Evolutionary conservation across 2,113 vertebrate species (phyloP), one percentile per base, ranked within the genome.

Genomic region (Hiodon alosoides): DNA sequence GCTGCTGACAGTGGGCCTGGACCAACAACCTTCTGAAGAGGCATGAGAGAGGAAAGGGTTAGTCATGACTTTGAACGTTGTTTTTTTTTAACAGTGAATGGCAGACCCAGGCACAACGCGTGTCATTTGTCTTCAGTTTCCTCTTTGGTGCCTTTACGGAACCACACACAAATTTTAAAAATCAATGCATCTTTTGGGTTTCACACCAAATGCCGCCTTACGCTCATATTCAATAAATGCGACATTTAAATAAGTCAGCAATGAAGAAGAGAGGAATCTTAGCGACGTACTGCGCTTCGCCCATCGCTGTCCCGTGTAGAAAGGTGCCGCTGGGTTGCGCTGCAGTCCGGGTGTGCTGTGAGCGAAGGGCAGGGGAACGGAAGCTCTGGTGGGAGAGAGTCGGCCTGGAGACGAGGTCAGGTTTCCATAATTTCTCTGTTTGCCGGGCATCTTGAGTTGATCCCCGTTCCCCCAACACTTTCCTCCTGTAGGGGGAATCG

Each of bases 1-100:
- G 83, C 79, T 94, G 93, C 81, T 94, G 87, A 80, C 8, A 87
- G 67, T 95, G 93, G 76, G 92, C 91, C 75, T 62, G 83, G 64
- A 94, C 84, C 51, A 96, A 70, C 76, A 80, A 77, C 81, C 91
- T 90, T 71, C 95, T 97, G 76, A 53, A 13, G 16, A 7, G 11
- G 46, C 14, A 31, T 31, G 31, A 31, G 31, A 31, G 31, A 31
- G 31, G 31, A 31, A 31, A 31, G 31, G 31, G 31, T 31, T 31
- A 31, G 2, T 31, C 31, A 31, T 31, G 31, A 2, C 31, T 31
- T 31, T 31, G 31, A 31, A 31, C 31, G 31, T 31, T 31, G 31
- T 31, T 31, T 31, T 31, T 31, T 31, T 31, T 31, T 1, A 31
- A 31, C 31, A n/a, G n/a, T n/a, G n/a, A n/a, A n/a, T n/a, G n/a